Evolutionary conservation across 2,797 vertebrate genomes (phyloP).

Genomic region (Rhincodon typus): DNA sequence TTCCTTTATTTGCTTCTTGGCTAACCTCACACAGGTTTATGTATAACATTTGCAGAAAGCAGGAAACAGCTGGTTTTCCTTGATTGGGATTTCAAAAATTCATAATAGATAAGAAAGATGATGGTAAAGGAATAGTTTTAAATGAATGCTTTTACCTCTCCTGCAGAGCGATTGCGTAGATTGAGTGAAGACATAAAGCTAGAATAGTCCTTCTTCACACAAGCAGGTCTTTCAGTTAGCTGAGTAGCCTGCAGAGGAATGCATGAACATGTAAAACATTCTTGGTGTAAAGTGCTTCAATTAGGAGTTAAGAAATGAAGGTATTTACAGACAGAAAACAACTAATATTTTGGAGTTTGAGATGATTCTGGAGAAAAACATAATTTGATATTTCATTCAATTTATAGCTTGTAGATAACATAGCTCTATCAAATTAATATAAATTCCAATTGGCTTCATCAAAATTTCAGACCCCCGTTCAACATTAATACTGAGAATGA

Average conservation of each 20-base stretch:
- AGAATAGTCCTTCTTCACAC: conserved; percentile 95
- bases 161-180: conserved; percentile 86
- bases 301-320: too few species aligned
- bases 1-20: not conserved
- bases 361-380: not conserved
- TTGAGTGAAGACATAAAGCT: conserved; percentile 97
- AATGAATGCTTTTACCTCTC: conserved; percentile 65
- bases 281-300: not conserved
- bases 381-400: not conserved
- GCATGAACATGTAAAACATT: not conserved
- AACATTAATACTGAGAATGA: not conserved
- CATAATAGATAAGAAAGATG: not conserved
- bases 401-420: not conserved
- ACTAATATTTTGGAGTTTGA: not conserved
- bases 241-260: conserved; percentile 68
- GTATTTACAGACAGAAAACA: not conserved
- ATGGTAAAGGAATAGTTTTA: not conserved
- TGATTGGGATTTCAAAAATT: not conserved
- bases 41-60: not conserved
- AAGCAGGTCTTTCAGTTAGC: conserved; percentile 81
- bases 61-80: not conserved
- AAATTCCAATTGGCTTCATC: not conserved
- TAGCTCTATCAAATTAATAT: not conserved
- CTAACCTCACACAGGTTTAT: not conserved
- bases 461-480: not conserved